Evolutionary conservation across 2,113 vertebrate species (phyloP).

Genomic region (Cyanoliseus patagonus): DNA sequence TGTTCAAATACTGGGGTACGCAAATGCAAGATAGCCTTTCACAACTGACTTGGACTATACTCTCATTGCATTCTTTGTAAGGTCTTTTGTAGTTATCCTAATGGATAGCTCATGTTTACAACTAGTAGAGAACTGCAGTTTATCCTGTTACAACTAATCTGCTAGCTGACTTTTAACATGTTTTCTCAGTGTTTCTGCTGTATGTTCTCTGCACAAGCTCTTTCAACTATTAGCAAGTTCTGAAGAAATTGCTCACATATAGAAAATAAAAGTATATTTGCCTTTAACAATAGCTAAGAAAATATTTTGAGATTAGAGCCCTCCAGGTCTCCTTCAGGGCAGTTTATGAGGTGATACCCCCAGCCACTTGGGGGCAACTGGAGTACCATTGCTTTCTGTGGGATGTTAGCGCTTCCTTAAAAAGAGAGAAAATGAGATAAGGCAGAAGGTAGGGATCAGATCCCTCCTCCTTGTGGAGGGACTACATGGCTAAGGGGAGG

Average conservation of each 20-base stretch:
- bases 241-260: background rate
- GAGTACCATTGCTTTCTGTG: background rate
- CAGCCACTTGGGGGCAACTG: background rate
- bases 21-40: background rate
- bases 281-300: background rate
- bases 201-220: background rate
- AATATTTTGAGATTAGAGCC: background rate
- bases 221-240: rapidly evolving
- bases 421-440: background rate
- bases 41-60: background rate
- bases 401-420: background rate
- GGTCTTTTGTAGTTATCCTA: background rate
- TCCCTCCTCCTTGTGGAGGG: background rate
- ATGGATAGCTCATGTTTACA: background rate
- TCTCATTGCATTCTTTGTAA: background rate
- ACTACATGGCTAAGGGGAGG: background rate
- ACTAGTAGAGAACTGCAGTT: background rate
- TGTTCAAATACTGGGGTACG: background rate
- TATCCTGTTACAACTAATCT: background rate
- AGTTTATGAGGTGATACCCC: background rate
- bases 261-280: background rate
- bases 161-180: background rate
- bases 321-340: rapidly evolving
- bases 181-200: background rate
- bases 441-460: background rate